A percentile compares a stretch with the other conserved stretches of the same genome.
phyloP scores from a whole-genome alignment of 2,797 vertebrate species.

The Danio albolineatus region DNA sequence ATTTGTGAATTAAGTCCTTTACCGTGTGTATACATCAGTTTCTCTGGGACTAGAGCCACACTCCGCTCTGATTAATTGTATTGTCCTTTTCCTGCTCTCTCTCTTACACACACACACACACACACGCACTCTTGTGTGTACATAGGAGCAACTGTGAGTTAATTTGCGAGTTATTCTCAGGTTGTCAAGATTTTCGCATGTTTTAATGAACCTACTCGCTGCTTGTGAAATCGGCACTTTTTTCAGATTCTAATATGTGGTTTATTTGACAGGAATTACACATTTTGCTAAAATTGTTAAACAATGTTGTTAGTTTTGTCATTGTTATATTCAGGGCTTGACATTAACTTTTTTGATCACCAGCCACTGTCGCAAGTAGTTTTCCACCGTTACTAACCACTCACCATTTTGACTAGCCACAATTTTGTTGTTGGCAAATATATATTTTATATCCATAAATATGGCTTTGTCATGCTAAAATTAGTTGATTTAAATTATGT shows the following conservation, averaged over 20 bases:
- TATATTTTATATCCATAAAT: too few relatives aligned
- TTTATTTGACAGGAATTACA: background rate
- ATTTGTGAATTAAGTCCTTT: conserved; percentile 81
- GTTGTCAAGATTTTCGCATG: conserved; percentile 25
- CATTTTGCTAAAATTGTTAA: too few relatives aligned
- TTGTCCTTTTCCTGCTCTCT: conserved; percentile 40
- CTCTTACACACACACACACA: conserved; percentile 36
- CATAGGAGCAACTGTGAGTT: background rate
- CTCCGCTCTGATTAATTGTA: conserved; percentile 74
- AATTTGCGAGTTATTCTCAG: conserved; percentile 21
- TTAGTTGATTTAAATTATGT: too few relatives aligned
- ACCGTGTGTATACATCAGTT: conserved; percentile 77
- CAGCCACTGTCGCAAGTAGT: too few relatives aligned
- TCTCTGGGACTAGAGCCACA: conserved; percentile 62
- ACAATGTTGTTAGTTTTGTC: background rate
- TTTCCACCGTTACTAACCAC: too few relatives aligned
- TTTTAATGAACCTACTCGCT: conserved; percentile 2
- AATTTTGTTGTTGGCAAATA: too few relatives aligned
- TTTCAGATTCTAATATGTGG: background rate
- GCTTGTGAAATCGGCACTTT: background rate
- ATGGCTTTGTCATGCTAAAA: too few relatives aligned
- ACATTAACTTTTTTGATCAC: too few relatives aligned
- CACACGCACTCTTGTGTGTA: conserved; percentile 39
- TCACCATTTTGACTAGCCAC: too few relatives aligned
- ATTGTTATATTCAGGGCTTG: too few relatives aligned